Conservation (phyloP, 2,113 vertebrate species). For the Gymnobelideus leadbeateri region DNA sequence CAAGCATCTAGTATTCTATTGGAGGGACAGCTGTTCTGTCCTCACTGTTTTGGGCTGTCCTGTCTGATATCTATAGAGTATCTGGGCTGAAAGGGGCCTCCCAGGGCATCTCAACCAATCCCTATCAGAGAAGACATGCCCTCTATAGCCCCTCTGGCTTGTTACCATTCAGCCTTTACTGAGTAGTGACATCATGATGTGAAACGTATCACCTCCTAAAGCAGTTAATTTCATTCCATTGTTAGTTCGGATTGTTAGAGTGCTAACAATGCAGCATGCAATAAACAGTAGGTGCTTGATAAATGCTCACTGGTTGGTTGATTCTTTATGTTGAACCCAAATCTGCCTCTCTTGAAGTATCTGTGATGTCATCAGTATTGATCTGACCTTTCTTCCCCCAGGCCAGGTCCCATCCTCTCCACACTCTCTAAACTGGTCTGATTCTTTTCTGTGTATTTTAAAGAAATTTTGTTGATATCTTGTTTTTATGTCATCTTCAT, state of each 20-base stretch:
- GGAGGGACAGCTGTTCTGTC: not conserved
- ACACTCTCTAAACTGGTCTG: not conserved
- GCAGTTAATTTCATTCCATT: not conserved
- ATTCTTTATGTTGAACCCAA: not conserved
- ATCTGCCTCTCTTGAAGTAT: not conserved
- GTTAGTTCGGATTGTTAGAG: not conserved
- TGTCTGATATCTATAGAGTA: not conserved
- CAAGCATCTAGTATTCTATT: not conserved
- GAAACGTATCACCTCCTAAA: not conserved
- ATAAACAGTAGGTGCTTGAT: not conserved
- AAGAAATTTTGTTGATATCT: not conserved
- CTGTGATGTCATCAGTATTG: not conserved
- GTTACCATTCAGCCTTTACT: not conserved
- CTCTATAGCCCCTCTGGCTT: not conserved
- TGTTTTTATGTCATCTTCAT: not conserved
- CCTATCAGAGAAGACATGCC: not conserved
- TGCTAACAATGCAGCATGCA: not conserved
- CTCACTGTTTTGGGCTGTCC: not conserved
- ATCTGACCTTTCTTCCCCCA: not conserved
- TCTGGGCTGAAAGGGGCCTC: not conserved
- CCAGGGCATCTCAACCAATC: not conserved
- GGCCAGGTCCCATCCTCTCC: not conserved
- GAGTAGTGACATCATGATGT: not conserved
- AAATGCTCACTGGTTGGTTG: not conserved
- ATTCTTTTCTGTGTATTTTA: not conserved